A percentile compares a stretch with the other conserved stretches of the same genome.
Conservation (phyloP, 2,113 vertebrate genomes). For the Paraplagusia blochii region DNA sequence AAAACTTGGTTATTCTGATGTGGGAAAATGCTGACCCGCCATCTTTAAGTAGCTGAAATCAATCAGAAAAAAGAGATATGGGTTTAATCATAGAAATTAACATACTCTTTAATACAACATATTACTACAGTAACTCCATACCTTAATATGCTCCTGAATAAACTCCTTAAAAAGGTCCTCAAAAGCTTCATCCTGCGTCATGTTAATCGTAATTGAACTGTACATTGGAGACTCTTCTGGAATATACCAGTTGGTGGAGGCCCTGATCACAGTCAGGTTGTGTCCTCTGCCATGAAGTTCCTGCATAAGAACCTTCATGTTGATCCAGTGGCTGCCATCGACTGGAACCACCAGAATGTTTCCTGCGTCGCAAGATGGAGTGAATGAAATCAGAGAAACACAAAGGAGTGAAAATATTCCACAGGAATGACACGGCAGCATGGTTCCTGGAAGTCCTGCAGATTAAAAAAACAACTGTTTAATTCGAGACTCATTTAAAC, state of each 20-base stretch:
- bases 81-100: not conserved
- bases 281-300: constrained; percentile 73
- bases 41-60: constrained; percentile 48
- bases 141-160: constrained; percentile 36
- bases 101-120: constrained; percentile 1
- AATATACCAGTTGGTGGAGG: constrained; percentile 65
- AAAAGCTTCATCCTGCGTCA: fast-evolving
- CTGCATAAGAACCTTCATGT: constrained; percentile 72
- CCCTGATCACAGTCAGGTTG: constrained; percentile 70
- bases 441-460: constrained; percentile 24
- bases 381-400: constrained; percentile 35
- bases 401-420: constrained; percentile 27
- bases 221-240: constrained; percentile 61
- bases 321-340: constrained; percentile 75
- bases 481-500: no score
- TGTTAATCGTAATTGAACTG: constrained; percentile 29
- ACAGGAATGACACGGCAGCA: not conserved
- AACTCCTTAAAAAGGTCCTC: constrained; percentile 56
- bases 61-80: not conserved
- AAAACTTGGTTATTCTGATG: constrained; percentile 41
- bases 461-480: not conserved
- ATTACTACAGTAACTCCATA: not conserved
- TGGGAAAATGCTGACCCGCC: constrained; percentile 21
- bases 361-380: constrained; percentile 48
- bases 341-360: constrained; percentile 69